Percentiles rank a stretch among this genome's conserved stretches.
phyloP scores from a whole-genome alignment of 1,140 invertebrate genomes.

The Rhagoletis pomonella region DNA sequence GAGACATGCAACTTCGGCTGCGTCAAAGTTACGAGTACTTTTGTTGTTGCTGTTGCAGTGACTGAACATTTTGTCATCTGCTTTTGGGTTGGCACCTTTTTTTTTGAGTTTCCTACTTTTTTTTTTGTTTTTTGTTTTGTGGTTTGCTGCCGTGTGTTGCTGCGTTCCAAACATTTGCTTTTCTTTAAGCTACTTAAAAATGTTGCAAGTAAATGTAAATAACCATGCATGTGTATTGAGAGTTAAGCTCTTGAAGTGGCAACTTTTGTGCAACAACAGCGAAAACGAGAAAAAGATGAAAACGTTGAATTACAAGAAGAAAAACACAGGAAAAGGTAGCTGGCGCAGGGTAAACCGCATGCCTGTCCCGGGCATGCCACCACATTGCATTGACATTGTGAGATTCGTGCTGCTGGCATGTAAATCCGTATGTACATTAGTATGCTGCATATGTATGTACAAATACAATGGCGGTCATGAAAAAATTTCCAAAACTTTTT shows the following conservation, averaged over 20 bases:
- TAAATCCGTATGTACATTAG: background rate
- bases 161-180: slow-evolving; percentile 11
- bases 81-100: slow-evolving; percentile 39
- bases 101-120: background rate
- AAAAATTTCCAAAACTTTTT: background rate
- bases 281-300: background rate
- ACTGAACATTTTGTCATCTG: slow-evolving; percentile 28
- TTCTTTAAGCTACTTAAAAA: slow-evolving; percentile 52
- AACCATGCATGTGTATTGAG: slow-evolving; percentile 49
- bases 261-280: background rate
- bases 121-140: background rate
- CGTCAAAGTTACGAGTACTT: background rate
- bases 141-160: background rate
- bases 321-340: background rate
- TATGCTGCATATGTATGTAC: no score
- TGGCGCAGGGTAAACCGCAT: background rate
- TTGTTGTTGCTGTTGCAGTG: background rate
- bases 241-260: slow-evolving; percentile 37
- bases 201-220: slow-evolving; percentile 52
- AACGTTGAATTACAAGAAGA: background rate
- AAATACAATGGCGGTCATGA: background rate
- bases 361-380: slow-evolving; percentile 22
- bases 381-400: slow-evolving; percentile 38
- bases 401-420: background rate
- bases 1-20: background rate